Evolutionary conservation across 1,140 invertebrate species (phyloP).

Genomic region (Helicoverpa zea): DNA sequence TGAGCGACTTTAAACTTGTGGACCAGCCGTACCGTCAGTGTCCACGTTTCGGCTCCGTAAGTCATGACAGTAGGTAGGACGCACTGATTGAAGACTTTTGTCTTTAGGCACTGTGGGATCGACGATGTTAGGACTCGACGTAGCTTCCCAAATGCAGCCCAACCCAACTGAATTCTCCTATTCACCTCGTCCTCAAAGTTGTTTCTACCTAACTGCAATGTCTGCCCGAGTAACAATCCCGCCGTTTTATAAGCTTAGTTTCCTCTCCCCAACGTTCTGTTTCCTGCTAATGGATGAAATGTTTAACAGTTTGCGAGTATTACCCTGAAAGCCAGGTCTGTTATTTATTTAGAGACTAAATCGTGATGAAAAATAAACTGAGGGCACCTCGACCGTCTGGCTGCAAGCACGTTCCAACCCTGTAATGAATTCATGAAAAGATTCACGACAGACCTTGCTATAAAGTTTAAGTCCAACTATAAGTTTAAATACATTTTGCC

Average conservation of each 20-base stretch:
- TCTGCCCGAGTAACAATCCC: slow-evolving; percentile 49
- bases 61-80: no score
- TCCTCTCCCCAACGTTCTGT: slow-evolving; percentile 48
- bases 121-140: no score
- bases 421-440: slow-evolving; percentile 36
- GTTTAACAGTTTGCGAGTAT: slow-evolving; percentile 37
- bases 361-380: slow-evolving; percentile 40
- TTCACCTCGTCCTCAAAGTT: no score
- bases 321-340: slow-evolving; percentile 31
- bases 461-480: slow-evolving; percentile 15
- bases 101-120: no score
- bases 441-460: slow-evolving; percentile 13
- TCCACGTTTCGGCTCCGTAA: no score
- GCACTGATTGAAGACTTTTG: no score
- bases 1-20: no score
- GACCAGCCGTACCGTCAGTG: no score
- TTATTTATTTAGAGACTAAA: slow-evolving; percentile 32
- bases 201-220: no score
- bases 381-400: slow-evolving; percentile 29
- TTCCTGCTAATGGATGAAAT: slow-evolving; percentile 52
- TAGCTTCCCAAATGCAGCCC: no score
- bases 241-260: slow-evolving; percentile 49
- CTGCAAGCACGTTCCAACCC: not conserved
- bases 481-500: not conserved
- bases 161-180: no score